Percentiles rank a stretch among this genome's conserved stretches.
phyloP scores from a whole-genome alignment of 2,888 invertebrate genomes.

The Diplazon laetatorius region DNA sequence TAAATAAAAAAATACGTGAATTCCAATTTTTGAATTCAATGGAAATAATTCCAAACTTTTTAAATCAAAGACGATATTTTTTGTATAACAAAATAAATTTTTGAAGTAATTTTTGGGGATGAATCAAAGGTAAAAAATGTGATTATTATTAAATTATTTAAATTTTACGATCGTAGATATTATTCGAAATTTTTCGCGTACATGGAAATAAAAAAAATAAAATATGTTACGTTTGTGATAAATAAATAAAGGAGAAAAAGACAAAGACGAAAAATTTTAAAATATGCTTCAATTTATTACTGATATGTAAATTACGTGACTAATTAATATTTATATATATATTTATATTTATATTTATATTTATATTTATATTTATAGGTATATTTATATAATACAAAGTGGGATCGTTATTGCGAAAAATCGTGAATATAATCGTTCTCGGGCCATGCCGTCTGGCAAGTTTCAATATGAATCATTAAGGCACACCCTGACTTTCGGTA shows the following conservation, averaged over 20 bases:
- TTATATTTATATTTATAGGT: constrained; percentile 45
- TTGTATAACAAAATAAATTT: no score
- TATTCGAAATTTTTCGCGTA: not conserved
- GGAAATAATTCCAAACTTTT: no score
- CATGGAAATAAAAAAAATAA: not conserved
- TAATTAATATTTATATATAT: no score
- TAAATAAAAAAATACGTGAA: no score
- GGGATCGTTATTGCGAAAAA: constrained; percentile 38
- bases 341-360: no score
- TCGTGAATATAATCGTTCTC: constrained; percentile 30
- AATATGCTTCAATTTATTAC: constrained; percentile 57
- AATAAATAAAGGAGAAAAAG: constrained; percentile 40
- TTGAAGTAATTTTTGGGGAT: no score
- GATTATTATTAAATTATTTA: no score
- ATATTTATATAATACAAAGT: constrained; percentile 70
- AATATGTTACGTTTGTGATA: not conserved
- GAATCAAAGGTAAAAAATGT: no score
- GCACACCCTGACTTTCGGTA: constrained; percentile 56
- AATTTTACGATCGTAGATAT: not conserved
- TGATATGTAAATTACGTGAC: constrained; percentile 60
- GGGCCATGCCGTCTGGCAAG: constrained; percentile 68
- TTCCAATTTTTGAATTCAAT: no score
- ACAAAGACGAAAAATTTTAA: constrained; percentile 56
- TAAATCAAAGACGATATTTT: no score
- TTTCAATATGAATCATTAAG: constrained; percentile 70